Evolutionary conservation across 2,888 invertebrate genomes (phyloP), one percentile per base, ranked within the genome.

Genomic region (Melieria omissa): DNA sequence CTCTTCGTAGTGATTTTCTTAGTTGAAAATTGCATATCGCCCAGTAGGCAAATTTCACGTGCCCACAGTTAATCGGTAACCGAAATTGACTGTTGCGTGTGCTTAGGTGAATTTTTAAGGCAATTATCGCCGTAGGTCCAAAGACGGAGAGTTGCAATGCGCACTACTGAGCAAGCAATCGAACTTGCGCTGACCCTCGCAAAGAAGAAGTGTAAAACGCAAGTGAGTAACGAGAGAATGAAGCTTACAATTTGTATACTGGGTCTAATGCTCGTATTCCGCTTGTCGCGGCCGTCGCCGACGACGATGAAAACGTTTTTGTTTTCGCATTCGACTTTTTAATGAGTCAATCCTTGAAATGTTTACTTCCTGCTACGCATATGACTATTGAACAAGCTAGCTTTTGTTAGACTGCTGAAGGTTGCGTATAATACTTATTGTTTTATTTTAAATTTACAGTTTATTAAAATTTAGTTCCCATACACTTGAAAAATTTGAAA

Each of bases 331-430:
- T 77, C 82, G 83, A 82, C 83, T 83, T 83, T 82, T 83, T 83
- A 83, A 83, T 83, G 83, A 83, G 83, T 83, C 83, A 83, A 84
- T 84, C 84, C 84, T 84, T 84, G 84, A 84, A 83, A 84, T 80
- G 80, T 84, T 83, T 80, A 84, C 84, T 84, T 84, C 84, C 84
- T 84, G 84, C 84, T 84, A 84, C 84, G 84, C 84, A 83, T 83
- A 84, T 83, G 82, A 73, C 70, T 82, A 82, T 81, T 82, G 81
- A 82, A 82, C 82, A 82, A 82, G 80, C 81, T 77, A 80, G 82
- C 81, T 82, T 70, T 82, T 82, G 81, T 82, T 82, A 82, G 82
- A 82, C 79, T 79, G 81, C 82, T 83, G 83, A 83, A 83, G 83
- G 83, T 83, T 83, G 83, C 82, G 80, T 82, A 82, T 79, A 79